Evolutionary conservation across 2,113 vertebrate species (phyloP), one percentile per base, ranked within the genome.

Genomic region (Pogona vitticeps): DNA sequence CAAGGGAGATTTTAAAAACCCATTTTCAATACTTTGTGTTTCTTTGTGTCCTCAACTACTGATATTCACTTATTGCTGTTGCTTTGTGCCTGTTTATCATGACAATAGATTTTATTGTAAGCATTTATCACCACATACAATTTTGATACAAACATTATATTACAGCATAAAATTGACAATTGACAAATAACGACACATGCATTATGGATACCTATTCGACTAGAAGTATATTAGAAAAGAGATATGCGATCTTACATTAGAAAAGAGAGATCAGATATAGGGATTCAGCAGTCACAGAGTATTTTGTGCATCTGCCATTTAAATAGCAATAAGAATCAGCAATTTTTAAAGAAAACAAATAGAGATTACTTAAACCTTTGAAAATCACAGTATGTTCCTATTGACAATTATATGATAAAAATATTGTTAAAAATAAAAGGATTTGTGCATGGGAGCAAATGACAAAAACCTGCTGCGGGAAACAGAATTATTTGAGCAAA

Each of bases 51-150:
- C 83, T 78, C 10, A 83, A 71, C 87, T 0, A 78, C 7, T 56
- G 40, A 56, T 61, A 76, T 23, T 88, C 42, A 61, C 15, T 88
- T 86, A 80, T 3, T 68, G 61, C 76, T 88, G 38, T 56, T 92
- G 88, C 82, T 93, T 58, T 87, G 38, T 83, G 78, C 46, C 56
- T 73, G 63, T 84, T 94, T 88, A 94, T 76, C 40, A 80, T 63
- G 75, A 36, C 72, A 91, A 88, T 26, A 42, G 71, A 83, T 13
- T 88, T 91, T 87, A 83, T 72, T 6, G 0, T 23, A 87, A 83
- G 26, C 1, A 1, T 82, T 92, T 76, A 84, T 84, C 46, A 78
- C 15, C 80, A 72, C 13, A 1, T 67, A 83, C 56, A 21, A 84
- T 72, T 88, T 63, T 88, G 13, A 26, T 75, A 76, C 1, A 18